Evolutionary conservation across 2,797 vertebrate genomes (phyloP), one percentile per base, ranked within the genome.

Genomic region (Oceanodroma leucorhoa): DNA sequence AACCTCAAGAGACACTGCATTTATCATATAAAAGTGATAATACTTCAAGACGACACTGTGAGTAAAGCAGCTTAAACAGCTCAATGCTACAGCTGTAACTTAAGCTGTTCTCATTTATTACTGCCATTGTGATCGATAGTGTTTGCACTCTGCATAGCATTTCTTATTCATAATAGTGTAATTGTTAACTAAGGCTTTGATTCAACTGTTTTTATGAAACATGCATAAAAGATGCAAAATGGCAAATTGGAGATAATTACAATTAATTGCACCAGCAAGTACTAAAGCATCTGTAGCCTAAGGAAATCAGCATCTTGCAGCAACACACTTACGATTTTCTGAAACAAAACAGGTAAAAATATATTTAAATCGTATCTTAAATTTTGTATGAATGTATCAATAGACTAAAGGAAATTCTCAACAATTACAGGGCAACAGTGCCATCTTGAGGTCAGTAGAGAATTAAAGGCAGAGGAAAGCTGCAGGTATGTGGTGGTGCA

Each of bases 401-500:
- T 5, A 57, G 38, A 4, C 5, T 3, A 13, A 34, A 40, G 7
- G 19, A 46, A 17, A 34, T 38, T 67, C 11, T 11, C 43, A 32
- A 11, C 27, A 77, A 18, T 20, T 24, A 50, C 48, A 83, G 89
- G 9, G 20, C 71, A 73, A 70, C 53, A 93, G 91, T 79, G 95
- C 97, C 97, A 95, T 85, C 97, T 97, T 51, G 96, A 92, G 97
- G 96, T 55, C 16, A 41, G 4, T 17, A 8, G 15, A 76, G 30
- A 83, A 80, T 75, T 58, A 58, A 86, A 75, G 30, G 51, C 61
- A 40, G 21, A 50, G 40, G 26, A 80, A 89, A 71, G 57, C 16
- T 40, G 7, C 22, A 61, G 46, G 32, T 40, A 40, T 40, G 40
- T 40, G 40, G 40, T 40, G 40, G 40, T 43, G 41, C 41, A 43